Base-by-base conservation (phyloP, 2,113 vertebrate genomes). In the Triplophysa dalaica region DNA sequence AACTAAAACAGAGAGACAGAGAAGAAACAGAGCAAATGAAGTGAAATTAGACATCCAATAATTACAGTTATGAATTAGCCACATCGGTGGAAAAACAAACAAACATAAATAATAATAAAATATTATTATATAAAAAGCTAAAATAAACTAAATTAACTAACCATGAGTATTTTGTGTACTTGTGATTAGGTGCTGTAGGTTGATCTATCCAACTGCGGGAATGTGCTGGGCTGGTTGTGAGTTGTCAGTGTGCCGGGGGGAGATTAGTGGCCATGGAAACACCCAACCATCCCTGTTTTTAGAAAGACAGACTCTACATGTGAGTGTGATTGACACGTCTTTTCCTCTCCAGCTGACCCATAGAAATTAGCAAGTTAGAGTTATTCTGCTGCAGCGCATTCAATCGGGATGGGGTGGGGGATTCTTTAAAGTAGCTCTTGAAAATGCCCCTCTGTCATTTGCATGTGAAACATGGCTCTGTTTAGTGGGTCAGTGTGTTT, bases 231-330 rank as follows among this genome's bases (percentile, higher is more conserved):
- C 64, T 50, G 70, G 24, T 48, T 64, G 56, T 56, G 78, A 61
- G 78, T 22, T 85, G 80, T 24, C 43, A 93, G 90, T 93, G 92
- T 91, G 92, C 12, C 26, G 79, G 64, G 83, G 85, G 84, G 29
- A 93, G 95, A 97, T 98, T 97, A 97, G 95, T 98, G 93, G 94
- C 95, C 95, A 97, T 97, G 92, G 96, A 94, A 98, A 96, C 95
- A 83, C 91, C 93, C 94, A 95, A 95, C 94, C 93, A 95, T 95
- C 93, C 93, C 93, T 95, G 94, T 96, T 96, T 94, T 56, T 94
- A 94, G 95, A 97, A 93, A 93, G 95, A 96, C 94, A 96, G 72
- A 95, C 96, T 96, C 94, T 96, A 95, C 95, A 97, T 97, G 93
- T 95, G 94, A 96, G 96, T 94, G 94, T 96, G 96, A 97, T 96